Conservation (phyloP, 2,113 vertebrate genomes). For the Rhinoderma darwinii region DNA sequence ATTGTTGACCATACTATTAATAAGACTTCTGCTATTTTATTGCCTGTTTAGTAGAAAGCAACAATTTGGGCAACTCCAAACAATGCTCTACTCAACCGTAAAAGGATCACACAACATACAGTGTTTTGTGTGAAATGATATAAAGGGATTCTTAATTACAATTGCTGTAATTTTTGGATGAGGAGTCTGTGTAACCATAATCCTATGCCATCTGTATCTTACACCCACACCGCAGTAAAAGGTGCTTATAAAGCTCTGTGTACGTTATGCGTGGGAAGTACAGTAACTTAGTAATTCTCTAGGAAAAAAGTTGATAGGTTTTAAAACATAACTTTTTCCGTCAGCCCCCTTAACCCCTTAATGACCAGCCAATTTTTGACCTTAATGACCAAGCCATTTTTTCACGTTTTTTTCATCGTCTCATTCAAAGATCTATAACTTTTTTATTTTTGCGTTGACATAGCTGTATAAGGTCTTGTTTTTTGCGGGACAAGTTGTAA, state of each 20-base stretch:
- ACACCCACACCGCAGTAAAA: neutral
- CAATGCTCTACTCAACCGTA: neutral
- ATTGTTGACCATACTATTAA: neutral
- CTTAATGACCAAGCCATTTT: no score
- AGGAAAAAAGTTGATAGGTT: neutral
- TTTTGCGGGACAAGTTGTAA: no score
- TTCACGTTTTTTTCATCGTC: no score
- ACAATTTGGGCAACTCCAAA: neutral
- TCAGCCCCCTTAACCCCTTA: no score
- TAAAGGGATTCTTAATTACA: neutral
- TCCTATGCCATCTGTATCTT: neutral
- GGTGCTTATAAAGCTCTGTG: neutral
- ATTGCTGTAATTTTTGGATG: constrained; percentile 10
- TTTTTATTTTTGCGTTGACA: no score
- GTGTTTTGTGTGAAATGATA: neutral
- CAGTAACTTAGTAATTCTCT: neutral
- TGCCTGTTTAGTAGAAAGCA: neutral
- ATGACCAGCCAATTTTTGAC: no score
- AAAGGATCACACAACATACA: neutral
- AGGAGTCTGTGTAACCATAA: neutral
- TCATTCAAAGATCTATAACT: no score
- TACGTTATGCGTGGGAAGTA: neutral
- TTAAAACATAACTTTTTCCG: no score
- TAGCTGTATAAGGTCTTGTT: no score
- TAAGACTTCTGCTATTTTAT: neutral